Evolutionary conservation across 1,140 invertebrate species (phyloP).

Genomic region (Drosophila prosaltans): DNA sequence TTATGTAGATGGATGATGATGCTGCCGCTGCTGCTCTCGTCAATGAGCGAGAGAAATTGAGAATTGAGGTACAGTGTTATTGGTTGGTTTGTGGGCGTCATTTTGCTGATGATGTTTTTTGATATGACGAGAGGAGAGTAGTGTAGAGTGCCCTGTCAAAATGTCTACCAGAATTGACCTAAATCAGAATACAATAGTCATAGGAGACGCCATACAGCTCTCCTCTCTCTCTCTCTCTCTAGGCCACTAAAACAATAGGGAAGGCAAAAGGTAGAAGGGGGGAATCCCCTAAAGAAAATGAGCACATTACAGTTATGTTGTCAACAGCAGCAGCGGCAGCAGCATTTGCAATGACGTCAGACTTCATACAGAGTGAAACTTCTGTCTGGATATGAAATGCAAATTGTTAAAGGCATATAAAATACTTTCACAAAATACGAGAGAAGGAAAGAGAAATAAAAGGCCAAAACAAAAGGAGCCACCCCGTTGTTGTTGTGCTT

Average conservation of each 20-base stretch:
- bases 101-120: too few relatives aligned
- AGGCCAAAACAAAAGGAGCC: conserved; percentile 2
- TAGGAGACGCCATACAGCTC: neutral
- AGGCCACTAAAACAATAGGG: conserved; percentile 14
- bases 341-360: conserved; percentile 52
- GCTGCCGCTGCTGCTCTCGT: too few relatives aligned
- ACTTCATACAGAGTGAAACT: too few relatives aligned
- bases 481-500: neutral
- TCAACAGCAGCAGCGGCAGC: conserved; percentile 27
- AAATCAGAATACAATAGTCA: conserved; percentile 24
- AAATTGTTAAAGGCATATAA: conserved; percentile 43
- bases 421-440: neutral
- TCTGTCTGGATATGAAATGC: conserved; percentile 34
- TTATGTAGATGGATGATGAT: conserved; percentile 27
- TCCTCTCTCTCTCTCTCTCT: neutral
- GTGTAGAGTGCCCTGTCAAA: neutral
- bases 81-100: neutral
- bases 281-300: conserved; percentile 35
- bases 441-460: neutral
- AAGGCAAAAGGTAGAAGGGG: neutral
- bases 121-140: too few relatives aligned
- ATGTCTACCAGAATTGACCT: conserved; percentile 45
- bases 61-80: neutral
- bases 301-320: conserved; percentile 49
- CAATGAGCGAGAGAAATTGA: neutral